Percentiles rank a stretch among this genome's conserved stretches.
Evolutionary conservation across 1,140 invertebrate species (phyloP).

Genomic region (Monochamus saltuarius): DNA sequence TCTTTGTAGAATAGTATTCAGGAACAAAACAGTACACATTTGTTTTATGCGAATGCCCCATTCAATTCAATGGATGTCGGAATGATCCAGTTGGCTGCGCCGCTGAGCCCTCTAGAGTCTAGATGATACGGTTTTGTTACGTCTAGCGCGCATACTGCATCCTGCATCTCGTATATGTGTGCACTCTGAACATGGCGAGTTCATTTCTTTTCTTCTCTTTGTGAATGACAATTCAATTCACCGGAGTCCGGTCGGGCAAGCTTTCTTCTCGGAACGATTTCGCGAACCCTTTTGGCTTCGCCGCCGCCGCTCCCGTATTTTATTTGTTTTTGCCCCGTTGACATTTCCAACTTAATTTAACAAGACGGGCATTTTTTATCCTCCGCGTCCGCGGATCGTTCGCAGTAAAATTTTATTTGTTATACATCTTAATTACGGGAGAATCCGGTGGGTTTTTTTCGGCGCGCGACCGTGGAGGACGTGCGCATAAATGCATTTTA

Average conservation of each 20-base stretch:
- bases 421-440: conserved; percentile 15
- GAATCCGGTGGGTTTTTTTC: neutral
- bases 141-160: too few relatives aligned
- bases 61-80: too few relatives aligned
- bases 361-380: conserved; percentile 4
- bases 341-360: conserved; percentile 22
- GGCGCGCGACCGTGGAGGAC: too few relatives aligned
- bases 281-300: conserved; percentile 2
- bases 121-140: too few relatives aligned
- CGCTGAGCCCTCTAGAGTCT: too few relatives aligned
- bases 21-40: too few relatives aligned
- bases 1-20: too few relatives aligned
- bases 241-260: conserved; percentile 7
- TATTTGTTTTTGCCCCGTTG: conserved; percentile 15
- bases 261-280: conserved; percentile 14
- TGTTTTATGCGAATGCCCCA: too few relatives aligned
- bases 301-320: conserved; percentile 7
- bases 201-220: conserved; percentile 5
- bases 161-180: neutral
- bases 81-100: too few relatives aligned
- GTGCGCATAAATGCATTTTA: too few relatives aligned
- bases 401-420: conserved; percentile 9
- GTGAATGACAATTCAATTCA: conserved; percentile 19
- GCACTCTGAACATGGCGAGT: conserved; percentile 12
- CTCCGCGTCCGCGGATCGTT: neutral